Conservation (phyloP, 2,888 invertebrate genomes). For the Parnassius glacialis region DNA sequence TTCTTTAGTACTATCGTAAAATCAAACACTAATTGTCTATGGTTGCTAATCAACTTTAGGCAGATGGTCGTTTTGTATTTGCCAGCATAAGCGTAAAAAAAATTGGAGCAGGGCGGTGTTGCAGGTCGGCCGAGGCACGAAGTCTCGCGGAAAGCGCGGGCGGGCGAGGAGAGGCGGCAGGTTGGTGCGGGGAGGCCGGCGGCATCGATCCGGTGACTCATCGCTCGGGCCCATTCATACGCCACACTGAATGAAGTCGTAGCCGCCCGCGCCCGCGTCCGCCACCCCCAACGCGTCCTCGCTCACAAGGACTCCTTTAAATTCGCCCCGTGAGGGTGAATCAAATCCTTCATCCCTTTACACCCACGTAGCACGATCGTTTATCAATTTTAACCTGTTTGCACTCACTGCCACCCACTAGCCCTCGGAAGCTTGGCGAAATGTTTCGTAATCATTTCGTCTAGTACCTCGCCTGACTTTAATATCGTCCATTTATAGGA, state of each 20-base stretch:
- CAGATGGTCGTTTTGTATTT: slow-evolving; percentile 27
- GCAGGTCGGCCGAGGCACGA: slow-evolving; percentile 29
- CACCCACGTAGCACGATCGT: slow-evolving; percentile 56
- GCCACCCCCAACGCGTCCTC: slow-evolving; percentile 50
- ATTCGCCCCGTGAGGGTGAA: slow-evolving; percentile 58
- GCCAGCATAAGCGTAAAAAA: slow-evolving; percentile 33
- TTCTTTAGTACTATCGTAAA: slow-evolving; percentile 4
- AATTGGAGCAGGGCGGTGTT: slow-evolving; percentile 33
- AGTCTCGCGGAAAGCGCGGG: slow-evolving; percentile 36
- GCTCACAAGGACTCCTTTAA: slow-evolving; percentile 73
- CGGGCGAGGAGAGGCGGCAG: slow-evolving; percentile 33
- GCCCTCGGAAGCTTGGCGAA: slow-evolving; percentile 30
- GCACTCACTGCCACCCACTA: slow-evolving; percentile 43
- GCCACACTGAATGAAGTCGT: slow-evolving; percentile 74
- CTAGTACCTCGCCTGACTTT: too few relatives aligned
- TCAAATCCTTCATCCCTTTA: slow-evolving; percentile 59
- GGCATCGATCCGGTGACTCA: slow-evolving; percentile 77
- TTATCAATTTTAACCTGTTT: slow-evolving; percentile 39
- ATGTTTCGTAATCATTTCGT: slow-evolving; percentile 25
- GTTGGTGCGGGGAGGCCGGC: slow-evolving; percentile 36
- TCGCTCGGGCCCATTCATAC: slow-evolving; percentile 72
- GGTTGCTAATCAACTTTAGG: slow-evolving; percentile 17
- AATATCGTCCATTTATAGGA: too few relatives aligned
- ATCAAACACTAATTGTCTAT: slow-evolving; percentile 6
- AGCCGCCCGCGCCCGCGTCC: slow-evolving; percentile 39